phyloP scores from a whole-genome alignment of 2,888 invertebrate species.

The Tricholauxania praeusta region DNA sequence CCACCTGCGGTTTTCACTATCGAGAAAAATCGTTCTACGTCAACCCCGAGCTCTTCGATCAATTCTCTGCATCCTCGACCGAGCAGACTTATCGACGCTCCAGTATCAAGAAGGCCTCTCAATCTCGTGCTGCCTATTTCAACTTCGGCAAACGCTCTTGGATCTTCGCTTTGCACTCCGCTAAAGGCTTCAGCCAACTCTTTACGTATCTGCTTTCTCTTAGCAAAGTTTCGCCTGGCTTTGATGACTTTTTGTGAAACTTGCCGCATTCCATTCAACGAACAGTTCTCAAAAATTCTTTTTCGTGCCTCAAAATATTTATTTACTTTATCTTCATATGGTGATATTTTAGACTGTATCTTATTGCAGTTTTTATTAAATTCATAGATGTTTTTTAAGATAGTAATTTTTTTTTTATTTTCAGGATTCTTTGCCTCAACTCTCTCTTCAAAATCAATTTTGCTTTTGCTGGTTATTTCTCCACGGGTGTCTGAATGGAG shows the following conservation, averaged over 20 bases:
- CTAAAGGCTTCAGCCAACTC: not conserved
- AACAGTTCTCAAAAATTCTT: not conserved
- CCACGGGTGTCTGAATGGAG: not conserved
- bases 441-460: not conserved
- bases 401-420: no score
- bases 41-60: not conserved
- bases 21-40: not conserved
- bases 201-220: not conserved
- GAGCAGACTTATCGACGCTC: not conserved
- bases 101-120: not conserved
- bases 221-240: no score
- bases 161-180: not conserved
- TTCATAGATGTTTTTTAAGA: not conserved
- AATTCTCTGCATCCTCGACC: not conserved
- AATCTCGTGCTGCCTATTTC: not conserved
- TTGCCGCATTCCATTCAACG: not conserved
- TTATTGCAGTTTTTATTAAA: not conserved
- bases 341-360: not conserved
- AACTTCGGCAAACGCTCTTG: not conserved
- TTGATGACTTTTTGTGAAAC: not conserved
- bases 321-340: not conserved
- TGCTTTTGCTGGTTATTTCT: not conserved
- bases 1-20: not conserved
- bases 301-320: not conserved
- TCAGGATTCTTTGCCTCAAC: not conserved